Percentiles rank a stretch among this genome's conserved stretches.
Conservation (phyloP, 2,888 invertebrate genomes). For the Thecocarcelia acutangulata region DNA sequence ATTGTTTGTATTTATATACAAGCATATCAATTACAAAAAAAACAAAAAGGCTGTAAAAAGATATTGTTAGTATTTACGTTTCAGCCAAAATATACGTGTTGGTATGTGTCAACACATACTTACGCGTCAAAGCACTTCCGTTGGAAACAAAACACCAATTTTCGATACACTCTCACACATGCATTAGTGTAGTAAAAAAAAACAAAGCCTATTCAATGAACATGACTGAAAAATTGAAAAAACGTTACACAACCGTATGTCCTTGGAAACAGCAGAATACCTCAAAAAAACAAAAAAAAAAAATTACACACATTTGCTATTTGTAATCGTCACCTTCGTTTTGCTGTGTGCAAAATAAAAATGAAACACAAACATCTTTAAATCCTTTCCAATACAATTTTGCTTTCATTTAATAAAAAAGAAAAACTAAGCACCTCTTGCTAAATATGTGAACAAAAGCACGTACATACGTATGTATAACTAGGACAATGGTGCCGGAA, state of each 20-base stretch:
- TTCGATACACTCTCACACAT: neutral
- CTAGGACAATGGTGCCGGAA: conserved; percentile 46
- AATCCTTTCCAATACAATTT: conserved; percentile 4
- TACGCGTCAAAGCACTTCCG: conserved; percentile 62
- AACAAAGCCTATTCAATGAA: conserved; percentile 46
- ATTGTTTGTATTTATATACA: conserved; percentile 23
- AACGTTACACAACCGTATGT: conserved; percentile 41
- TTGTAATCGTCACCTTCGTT: neutral
- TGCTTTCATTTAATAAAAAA: neutral
- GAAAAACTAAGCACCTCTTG: no score
- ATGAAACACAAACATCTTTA: conserved; percentile 4
- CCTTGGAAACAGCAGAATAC: neutral
- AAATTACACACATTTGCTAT: neutral
- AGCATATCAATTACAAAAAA: conserved; percentile 44
- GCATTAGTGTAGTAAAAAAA: neutral
- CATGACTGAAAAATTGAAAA: conserved; percentile 44
- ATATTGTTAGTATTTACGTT: conserved; percentile 45
- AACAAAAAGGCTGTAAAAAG: conserved; percentile 17
- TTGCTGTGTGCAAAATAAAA: neutral
- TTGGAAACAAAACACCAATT: conserved; percentile 36
- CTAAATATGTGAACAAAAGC: no score
- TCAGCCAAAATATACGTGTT: conserved; percentile 27
- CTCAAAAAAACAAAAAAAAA: no score
- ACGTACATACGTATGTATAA: neutral
- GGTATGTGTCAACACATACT: conserved; percentile 51